Evolutionary conservation across 2,888 invertebrate genomes (phyloP), one percentile per base, ranked within the genome.

Genomic region (Poecilobothrus nobilitatus): DNA sequence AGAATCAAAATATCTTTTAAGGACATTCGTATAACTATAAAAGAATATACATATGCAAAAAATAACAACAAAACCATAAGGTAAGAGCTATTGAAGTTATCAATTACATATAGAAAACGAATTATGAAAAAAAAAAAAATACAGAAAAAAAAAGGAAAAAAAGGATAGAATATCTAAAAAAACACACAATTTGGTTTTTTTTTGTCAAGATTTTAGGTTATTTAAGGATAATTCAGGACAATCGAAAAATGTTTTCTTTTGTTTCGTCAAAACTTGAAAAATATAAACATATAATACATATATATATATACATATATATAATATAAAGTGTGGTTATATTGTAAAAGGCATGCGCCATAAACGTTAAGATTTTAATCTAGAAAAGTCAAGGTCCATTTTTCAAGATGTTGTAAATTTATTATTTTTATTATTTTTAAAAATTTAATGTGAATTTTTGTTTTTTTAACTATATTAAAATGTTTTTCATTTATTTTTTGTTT

Each of bases 381-480:
- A 53, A 53, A 53, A 53, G 53, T 53, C 53, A 53, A 53, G 53
- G 53, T 53, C 53, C 53, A 53, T 53, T 53, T 27, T 18, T 53
- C 53, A 53, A 53, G 53, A 53, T 53, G 53, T 53, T 53, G 6
- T 27, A 53, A 18, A 53, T 53, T 18, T 18, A 12, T 18, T 53
- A 18, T 53, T 15, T 9, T 53, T 1, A 6, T 53, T 53, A 4
- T 53, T 53, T 27, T 37, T 10, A 8, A 37, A 37, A 37, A 37
- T 12, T 5, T 5, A 27, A 27, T 27, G 27, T 27, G 27, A 27
- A 27, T 27, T n/a, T n/a, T n/a, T 27, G 27, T 27, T 27, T 27
- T 27, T 37, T 37, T n/a, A n/a, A n/a, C n/a, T n/a, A n/a, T 37
- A 37, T 8, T 37, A 12, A 37, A 37, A 10, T 37, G 12, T 37